A percentile compares a stretch with the other conserved stretches of the same genome.
Evolutionary conservation across 2,797 vertebrate genomes (phyloP).

Genomic region (Allobates femoralis): DNA sequence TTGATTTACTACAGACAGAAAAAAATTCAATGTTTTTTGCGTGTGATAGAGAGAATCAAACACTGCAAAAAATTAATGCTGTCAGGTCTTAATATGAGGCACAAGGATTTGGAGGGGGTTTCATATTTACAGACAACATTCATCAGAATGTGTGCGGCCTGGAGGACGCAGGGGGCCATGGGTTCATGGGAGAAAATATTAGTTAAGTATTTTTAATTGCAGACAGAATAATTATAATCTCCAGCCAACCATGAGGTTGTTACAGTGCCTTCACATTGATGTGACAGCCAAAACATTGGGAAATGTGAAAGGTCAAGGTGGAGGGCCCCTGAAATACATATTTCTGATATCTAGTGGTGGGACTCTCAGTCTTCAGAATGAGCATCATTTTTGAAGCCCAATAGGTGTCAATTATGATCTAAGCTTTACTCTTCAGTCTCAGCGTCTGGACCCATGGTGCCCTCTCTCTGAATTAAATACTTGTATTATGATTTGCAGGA

Average conservation of each 20-base stretch:
- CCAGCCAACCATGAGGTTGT: slow-evolving; percentile 44
- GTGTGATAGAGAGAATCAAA: background rate
- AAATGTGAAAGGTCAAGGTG: background rate
- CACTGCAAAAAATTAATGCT: slow-evolving; percentile 8
- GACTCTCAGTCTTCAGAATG: background rate
- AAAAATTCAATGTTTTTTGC: background rate
- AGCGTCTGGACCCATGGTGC: background rate
- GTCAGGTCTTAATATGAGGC: background rate
- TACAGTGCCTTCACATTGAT: slow-evolving; percentile 30
- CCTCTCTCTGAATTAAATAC: no score
- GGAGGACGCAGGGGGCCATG: slow-evolving; percentile 19
- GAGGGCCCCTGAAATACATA: background rate
- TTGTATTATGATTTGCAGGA: no score
- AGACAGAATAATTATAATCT: slow-evolving; percentile 43
- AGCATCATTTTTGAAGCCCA: background rate
- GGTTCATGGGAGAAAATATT: background rate
- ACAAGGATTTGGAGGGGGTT: background rate
- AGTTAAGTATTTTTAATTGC: slow-evolving; percentile 46
- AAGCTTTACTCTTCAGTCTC: background rate
- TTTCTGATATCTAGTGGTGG: background rate
- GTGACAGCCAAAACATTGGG: slow-evolving; percentile 5
- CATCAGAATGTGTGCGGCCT: background rate
- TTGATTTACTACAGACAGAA: no score
- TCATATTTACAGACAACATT: slow-evolving; percentile 6
- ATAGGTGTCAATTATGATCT: background rate